Evolutionary conservation across 2,888 invertebrate species (phyloP).

Genomic region (Miltochrista miniata): DNA sequence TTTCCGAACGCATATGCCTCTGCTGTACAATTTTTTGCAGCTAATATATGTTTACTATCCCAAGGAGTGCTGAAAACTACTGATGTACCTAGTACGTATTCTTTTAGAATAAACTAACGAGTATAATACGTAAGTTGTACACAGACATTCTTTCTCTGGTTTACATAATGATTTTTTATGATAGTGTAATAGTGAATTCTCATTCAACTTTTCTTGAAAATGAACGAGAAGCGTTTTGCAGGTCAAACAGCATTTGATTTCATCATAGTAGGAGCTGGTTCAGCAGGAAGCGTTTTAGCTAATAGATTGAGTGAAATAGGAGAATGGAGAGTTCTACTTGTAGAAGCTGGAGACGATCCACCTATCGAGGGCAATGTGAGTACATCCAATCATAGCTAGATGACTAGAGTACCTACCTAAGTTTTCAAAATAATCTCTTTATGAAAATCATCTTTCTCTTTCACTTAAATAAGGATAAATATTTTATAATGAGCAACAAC

Average conservation of each 20-base stretch:
- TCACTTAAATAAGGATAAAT: no score
- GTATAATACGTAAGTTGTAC: no score
- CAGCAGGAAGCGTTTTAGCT: conserved; percentile 49
- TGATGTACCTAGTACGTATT: not conserved
- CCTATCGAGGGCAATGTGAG: conserved; percentile 19
- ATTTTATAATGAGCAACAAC: no score
- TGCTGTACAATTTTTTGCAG: conserved; percentile 13
- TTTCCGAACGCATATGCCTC: not conserved
- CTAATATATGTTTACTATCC: conserved; percentile 14
- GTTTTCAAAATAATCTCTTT: no score
- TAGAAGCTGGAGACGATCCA: conserved; percentile 75
- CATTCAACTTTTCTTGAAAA: no score
- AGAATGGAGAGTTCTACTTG: conserved; percentile 61
- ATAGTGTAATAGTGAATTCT: no score
- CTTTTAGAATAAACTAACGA: not conserved
- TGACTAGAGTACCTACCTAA: no score
- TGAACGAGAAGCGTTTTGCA: conserved; percentile 11
- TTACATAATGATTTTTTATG: no score
- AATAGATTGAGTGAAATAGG: conserved; percentile 45
- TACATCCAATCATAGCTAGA: no score
- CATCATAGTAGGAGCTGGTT: conserved; percentile 50
- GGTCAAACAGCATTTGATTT: conserved; percentile 44
- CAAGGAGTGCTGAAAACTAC: not conserved
- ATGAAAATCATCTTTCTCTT: no score
- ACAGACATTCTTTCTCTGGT: no score